phyloP scores from a whole-genome alignment of 2,113 vertebrate species.

The Gadus chalcogrammus region DNA sequence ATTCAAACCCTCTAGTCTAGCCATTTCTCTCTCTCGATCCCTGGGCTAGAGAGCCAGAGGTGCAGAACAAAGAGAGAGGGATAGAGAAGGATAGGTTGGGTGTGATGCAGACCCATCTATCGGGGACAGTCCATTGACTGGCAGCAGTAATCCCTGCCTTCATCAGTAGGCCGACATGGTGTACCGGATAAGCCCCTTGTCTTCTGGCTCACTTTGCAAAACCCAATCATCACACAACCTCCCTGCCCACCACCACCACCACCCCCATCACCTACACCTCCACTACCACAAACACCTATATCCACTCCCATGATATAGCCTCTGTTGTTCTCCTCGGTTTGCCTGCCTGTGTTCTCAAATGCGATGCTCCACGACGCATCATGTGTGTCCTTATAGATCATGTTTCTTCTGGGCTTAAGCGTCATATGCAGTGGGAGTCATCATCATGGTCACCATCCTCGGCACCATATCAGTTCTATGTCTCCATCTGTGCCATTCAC shows the following conservation, averaged over 20 bases:
- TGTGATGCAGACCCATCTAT: background rate
- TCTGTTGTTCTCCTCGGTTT: background rate
- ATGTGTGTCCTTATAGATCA: too few species aligned
- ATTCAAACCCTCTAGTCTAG: too few species aligned
- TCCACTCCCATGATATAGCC: background rate
- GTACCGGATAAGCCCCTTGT: conserved; percentile 39
- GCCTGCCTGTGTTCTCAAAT: background rate
- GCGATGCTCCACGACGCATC: background rate
- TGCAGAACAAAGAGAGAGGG: too few species aligned
- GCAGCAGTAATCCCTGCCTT: conserved; percentile 45
- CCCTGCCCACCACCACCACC: background rate
- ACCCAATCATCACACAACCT: conserved; percentile 1
- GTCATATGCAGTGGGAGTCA: background rate
- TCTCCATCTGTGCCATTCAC: background rate
- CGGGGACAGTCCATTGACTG: conserved; percentile 1
- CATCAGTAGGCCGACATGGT: conserved; percentile 35
- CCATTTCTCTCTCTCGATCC: too few species aligned
- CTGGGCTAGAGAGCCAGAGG: too few species aligned
- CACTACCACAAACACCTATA: background rate
- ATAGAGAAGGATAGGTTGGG: background rate
- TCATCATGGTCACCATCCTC: background rate
- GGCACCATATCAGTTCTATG: background rate
- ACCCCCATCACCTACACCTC: background rate
- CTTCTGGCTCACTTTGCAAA: conserved; percentile 27
- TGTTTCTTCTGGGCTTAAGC: too few species aligned